Evolutionary conservation across 2,113 vertebrate genomes (phyloP).

Genomic region (Triplophysa tibetana): DNA sequence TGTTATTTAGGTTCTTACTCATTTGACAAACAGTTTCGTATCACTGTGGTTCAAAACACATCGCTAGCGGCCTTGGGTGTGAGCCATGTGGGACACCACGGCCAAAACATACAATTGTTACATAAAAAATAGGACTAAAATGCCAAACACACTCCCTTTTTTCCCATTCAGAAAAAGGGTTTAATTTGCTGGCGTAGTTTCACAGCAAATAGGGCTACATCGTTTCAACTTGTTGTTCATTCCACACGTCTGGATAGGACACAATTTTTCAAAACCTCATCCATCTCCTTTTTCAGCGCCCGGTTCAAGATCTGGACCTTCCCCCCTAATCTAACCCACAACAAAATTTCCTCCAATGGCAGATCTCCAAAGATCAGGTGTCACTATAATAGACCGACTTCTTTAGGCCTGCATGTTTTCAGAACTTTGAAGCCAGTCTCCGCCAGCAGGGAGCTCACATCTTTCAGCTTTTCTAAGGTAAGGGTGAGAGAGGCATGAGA

Average conservation of each 20-base stretch:
- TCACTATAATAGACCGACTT: constrained; percentile 89
- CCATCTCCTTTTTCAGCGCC: constrained; percentile 80
- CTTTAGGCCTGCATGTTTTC: constrained; percentile 72
- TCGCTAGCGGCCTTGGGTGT: not conserved
- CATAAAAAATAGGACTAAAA: constrained; percentile 18
- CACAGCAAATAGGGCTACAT: constrained; percentile 85
- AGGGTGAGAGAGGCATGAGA: constrained; percentile 41
- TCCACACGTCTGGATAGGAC: constrained; percentile 72
- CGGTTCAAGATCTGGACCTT: constrained; percentile 68
- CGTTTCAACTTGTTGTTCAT: constrained; percentile 49
- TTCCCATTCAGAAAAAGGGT: constrained; percentile 18
- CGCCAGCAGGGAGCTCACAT: constrained; percentile 78
- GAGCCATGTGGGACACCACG: constrained; percentile 1
- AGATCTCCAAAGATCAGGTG: constrained; percentile 74
- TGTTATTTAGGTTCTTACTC: not conserved
- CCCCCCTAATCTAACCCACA: constrained; percentile 57
- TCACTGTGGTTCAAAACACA: not conserved
- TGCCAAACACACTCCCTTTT: constrained; percentile 32
- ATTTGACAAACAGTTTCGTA: not conserved
- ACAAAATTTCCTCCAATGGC: constrained; percentile 76
- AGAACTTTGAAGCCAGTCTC: constrained; percentile 77
- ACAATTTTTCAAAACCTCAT: constrained; percentile 59
- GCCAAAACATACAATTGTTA: not conserved
- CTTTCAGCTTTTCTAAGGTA: constrained; percentile 83
- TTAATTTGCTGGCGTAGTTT: constrained; percentile 74